These are phyloP conservation scores for Rotaria magnacalcarata DNA, from an alignment of 2,888 invertebrate genomes.

Conservation along the genomic window DNA sequence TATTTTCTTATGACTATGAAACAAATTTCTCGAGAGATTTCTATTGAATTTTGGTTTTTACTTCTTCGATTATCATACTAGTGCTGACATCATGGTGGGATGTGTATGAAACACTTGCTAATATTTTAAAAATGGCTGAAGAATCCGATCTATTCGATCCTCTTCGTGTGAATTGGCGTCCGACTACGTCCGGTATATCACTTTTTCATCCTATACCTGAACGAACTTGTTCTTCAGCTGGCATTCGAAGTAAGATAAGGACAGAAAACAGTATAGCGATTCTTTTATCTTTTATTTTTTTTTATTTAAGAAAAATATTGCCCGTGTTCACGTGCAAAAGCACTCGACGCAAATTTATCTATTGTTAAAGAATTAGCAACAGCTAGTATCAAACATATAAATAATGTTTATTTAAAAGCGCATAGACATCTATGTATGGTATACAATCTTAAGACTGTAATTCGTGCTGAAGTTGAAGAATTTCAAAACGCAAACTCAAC, in stretches of 20 bases:
- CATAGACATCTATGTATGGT: constrained; percentile 38
- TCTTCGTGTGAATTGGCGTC: constrained; percentile 26
- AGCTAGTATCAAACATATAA: constrained; percentile 37
- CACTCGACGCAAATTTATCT: background rate
- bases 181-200: constrained; percentile 28
- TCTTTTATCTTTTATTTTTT: background rate
- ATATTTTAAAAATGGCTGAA: constrained; percentile 36
- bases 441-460: constrained; percentile 5
- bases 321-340: constrained; percentile 30
- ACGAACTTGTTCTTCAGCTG: constrained; percentile 38
- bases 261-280: too few relatives aligned
- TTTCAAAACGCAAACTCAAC: background rate
- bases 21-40: too few relatives aligned
- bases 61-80: background rate
- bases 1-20: too few relatives aligned
- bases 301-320: background rate
- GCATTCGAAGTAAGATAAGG: constrained; percentile 10
- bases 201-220: constrained; percentile 38
- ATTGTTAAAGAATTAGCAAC: background rate
- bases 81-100: constrained; percentile 45
- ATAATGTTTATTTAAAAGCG: constrained; percentile 36
- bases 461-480: constrained; percentile 39
- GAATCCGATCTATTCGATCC: constrained; percentile 3
- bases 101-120: constrained; percentile 39
- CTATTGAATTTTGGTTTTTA: too few relatives aligned